Conservation (phyloP, 2,888 invertebrate species). For the Plagodis dolabraria region DNA sequence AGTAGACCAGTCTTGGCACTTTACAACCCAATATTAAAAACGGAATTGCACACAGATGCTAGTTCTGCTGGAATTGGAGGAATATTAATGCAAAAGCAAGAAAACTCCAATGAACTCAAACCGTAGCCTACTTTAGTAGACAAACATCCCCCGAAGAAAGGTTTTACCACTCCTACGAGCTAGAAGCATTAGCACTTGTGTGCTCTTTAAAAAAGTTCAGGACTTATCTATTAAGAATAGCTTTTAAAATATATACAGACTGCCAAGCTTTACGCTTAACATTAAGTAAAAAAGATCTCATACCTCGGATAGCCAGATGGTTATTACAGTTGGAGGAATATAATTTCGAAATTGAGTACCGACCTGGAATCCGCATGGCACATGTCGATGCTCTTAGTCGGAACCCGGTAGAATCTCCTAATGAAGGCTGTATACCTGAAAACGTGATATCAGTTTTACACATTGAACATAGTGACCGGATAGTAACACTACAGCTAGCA, state of each 20-base stretch:
- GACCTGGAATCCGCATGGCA: neutral
- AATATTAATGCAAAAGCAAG: constrained; percentile 47
- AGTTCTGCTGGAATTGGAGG: constrained; percentile 46
- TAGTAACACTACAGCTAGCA: constrained; percentile 24
- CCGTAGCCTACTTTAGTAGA: constrained; percentile 41
- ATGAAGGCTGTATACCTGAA: neutral
- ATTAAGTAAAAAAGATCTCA: constrained; percentile 32
- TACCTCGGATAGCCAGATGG: constrained; percentile 35
- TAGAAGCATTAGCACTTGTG: constrained; percentile 40
- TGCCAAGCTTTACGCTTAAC: constrained; percentile 34
- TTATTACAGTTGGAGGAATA: neutral
- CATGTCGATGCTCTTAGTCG: constrained; percentile 1
- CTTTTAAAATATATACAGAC: constrained; percentile 40
- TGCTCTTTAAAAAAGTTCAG: constrained; percentile 19
- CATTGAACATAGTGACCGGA: constrained; percentile 16
- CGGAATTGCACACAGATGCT: constrained; percentile 28
- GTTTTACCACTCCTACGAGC: constrained; percentile 36
- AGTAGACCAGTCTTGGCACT: constrained; percentile 2
- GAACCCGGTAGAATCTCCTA: neutral
- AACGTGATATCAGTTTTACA: too few species aligned
- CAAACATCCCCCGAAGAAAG: constrained; percentile 34
- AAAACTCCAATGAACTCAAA: constrained; percentile 11
- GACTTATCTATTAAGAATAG: constrained; percentile 35
- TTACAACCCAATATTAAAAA: neutral
- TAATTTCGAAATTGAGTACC: neutral